Evolutionary conservation across 92 coral and sea anemone species (phyloP), one percentile per base, ranked within the genome.

Genomic region (Bergia sp.): DNA sequence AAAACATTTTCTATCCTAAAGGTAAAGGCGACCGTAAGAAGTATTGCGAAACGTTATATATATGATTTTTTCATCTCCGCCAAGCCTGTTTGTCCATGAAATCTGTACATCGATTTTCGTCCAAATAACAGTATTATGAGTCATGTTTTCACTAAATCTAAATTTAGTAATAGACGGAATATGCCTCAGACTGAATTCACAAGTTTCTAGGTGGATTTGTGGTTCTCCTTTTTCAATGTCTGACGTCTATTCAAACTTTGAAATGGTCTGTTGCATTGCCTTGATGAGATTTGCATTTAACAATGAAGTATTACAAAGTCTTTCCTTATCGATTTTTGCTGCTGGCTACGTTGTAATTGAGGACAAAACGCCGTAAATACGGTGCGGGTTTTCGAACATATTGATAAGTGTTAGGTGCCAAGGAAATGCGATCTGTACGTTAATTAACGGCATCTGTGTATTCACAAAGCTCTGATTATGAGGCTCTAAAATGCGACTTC

Each of bases 371-470:
- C 84, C n/a, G 5, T 29, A 36, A 57, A 37, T 53, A 55, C 4
- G 37, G 20, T 71, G 77, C 13, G 42, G 66, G n/a, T 44, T 44
- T 21, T 45, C 23, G 37, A 84, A 36, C 10, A 43, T 15, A 44
- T 9, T 44, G 65, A 71, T 74, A 45, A 84, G 50, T 49, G 66
- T 4, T n/a, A 71, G 79, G 55, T 9, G 45, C 44, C 65, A 3
- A 71, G 78, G 38, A 69, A 71, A 84, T 69, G 44, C 67, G 72
- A 43, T 45, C 79, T 45, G 65, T 69, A 21, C 37, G 61, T 84
- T 83, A 42, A 71, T 84, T 49, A 73, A 42, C 44, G 29, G 18
- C 45, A 41, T 47, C 13, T 71, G 11, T 43, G 76, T 42, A 66
- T 45, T 82, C 44, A 47, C 55, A 20, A 43, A 15, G 21, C 50